Base-by-base conservation (phyloP, 2,888 invertebrate genomes). In the Heliconius charithonia region DNA sequence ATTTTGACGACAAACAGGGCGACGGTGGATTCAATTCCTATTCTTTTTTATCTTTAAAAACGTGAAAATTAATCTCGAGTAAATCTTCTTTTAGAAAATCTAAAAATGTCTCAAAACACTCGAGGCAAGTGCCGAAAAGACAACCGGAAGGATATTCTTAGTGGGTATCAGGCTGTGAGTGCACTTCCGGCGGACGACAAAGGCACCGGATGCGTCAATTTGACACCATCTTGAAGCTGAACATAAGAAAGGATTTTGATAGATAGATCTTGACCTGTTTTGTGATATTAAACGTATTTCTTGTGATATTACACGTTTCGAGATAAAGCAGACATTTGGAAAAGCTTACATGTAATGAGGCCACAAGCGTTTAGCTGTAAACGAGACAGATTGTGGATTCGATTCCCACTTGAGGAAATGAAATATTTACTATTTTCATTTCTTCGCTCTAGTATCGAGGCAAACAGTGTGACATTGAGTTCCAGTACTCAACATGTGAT, bases 171-270 rank as follows among this genome's bases (percentile, higher is more conserved):
- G 81, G 83, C 83, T 83, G 82, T 83, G 79, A 84, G 86, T 84
- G 85, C 80, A 84, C 87, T 86, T 85, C 86, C 85, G 82, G 82
- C 74, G 82, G 51, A 79, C 81, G 82, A 84, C 85, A 85, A 86
- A 85, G 83, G 78, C 81, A 81, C 85, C 87, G 88, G 88, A 88
- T 85, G 86, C 83, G 84, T 83, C 87, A 85, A 86, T 87, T 87
- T 85, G 82, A 81, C 81, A 82, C 83, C 84, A 82, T 85, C 85
- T 85, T 83, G 82, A 82, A 77, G 81, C 78, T 83, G 80, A 56
- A 73, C 76, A 73, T 72, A 76, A 81, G 70, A 76, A 81, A 78
- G 78, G 78, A 82, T 80, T 80, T 80, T 82, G 77, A 77, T 77
- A 79, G 81, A 80, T 80, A 78, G 66, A 76, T 75, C 81, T 81